phyloP scores from a whole-genome alignment of 2,888 invertebrate species.

The Patella ulyssiponensis region DNA sequence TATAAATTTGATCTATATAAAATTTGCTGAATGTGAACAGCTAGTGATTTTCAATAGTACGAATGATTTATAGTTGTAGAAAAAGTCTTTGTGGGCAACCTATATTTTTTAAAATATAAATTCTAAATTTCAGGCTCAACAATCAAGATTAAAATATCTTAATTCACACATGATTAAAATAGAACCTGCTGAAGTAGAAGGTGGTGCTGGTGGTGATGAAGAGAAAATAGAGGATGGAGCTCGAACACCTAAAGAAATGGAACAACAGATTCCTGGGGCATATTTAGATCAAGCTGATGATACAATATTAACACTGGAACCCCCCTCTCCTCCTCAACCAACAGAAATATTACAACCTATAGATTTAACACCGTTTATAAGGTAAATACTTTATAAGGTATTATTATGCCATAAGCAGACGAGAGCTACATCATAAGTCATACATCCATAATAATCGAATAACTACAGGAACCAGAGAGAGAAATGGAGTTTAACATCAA shows the following conservation, averaged over 20 bases:
- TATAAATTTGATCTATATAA: no score
- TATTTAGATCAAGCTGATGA: constrained; percentile 56
- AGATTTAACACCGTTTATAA: constrained; percentile 67
- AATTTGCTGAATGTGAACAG: no score
- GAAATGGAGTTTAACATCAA: no score
- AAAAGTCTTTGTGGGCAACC: not conserved
- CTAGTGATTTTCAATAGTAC: no score
- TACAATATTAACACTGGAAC: constrained; percentile 59
- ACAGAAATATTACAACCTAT: constrained; percentile 66
- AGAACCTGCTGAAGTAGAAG: constrained; percentile 46
- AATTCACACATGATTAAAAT: constrained; percentile 66
- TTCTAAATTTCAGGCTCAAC: constrained; percentile 57
- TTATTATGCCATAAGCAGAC: no score
- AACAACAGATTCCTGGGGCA: constrained; percentile 49
- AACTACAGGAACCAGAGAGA: no score
- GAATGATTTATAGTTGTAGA: no score
- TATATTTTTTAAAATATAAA: not conserved
- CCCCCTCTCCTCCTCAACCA: constrained; percentile 63
- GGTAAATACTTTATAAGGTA: constrained; percentile 41
- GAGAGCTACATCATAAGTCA: no score
- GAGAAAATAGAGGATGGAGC: constrained; percentile 36
- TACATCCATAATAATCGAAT: no score
- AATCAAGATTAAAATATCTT: constrained; percentile 68
- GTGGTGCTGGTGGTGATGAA: constrained; percentile 38
- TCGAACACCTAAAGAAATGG: constrained; percentile 35